Evolutionary conservation across 2,888 invertebrate species (phyloP), one percentile per base, ranked within the genome.

Genomic region (Neoscelio sp.): DNA sequence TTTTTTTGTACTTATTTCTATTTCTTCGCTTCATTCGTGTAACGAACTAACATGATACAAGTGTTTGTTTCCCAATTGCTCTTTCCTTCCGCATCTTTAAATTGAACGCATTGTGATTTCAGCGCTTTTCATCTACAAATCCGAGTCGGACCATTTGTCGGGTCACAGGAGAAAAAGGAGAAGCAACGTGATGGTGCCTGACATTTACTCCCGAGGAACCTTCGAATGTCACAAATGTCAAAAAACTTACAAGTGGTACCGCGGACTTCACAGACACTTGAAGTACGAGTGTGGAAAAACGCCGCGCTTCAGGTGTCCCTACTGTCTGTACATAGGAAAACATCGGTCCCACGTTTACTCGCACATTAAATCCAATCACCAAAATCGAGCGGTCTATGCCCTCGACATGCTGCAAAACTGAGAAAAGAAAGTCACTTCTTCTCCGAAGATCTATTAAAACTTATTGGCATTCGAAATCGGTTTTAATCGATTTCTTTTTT

Each of bases 221-320:
- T 89, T 83, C 76, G 87, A 91, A 46, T 93, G 93, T 82, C 90
- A 90, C 3, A 91, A 91, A 44, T 93, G 93, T 83, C 89, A 90
- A 40, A 93, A 92, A 84, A 88, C 89, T 40, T 93, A 93, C 87
- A 92, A 92, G 60, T 92, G 93, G 87, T 92, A 93, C 84, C 92
- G 93, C 2, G 93, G 93, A 73, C 89, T 94, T 60, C 92, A 92
- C 82, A 89, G 93, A 15, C 93, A 87, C 15, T 80, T 86, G 48
- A 87, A 85, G 30, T 89, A 85, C 82, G 89, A 88, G 65, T 91
- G 91, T 75, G 89, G 90, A 58, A 87, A 89, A 84, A 82, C 83
- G 15, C 90, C 90, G 23, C 85, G 89, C 1, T 91, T 90, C 82
- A 82, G 83, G 62, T 93, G 93, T 82, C 91, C 92, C 0, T 91